These are phyloP conservation scores for Pelodytes ibericus DNA, from an alignment of 2,797 vertebrate genomes.

Conservation along the genomic window DNA sequence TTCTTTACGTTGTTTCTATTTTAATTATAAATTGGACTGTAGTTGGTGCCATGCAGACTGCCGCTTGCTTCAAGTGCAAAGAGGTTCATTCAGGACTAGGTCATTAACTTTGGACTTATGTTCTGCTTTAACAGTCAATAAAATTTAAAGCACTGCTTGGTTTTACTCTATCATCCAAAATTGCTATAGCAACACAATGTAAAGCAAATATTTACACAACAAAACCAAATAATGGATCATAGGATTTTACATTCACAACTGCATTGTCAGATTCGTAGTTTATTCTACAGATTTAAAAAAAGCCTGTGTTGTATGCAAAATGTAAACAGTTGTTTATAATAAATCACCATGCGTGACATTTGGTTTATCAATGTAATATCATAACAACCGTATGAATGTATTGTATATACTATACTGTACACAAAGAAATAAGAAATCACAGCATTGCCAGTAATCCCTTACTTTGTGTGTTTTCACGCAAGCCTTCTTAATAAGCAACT, in stretches of 20 bases:
- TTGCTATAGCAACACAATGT: constrained; percentile 56
- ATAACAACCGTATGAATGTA: constrained; percentile 58
- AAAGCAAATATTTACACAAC: constrained; percentile 60
- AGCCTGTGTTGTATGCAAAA: constrained; percentile 56
- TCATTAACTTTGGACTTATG: constrained; percentile 49
- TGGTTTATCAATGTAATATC: constrained; percentile 59
- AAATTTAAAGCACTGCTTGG: constrained; percentile 50
- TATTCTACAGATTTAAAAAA: constrained; percentile 63
- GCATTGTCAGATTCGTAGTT: constrained; percentile 54
- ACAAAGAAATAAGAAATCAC: constrained; percentile 16
- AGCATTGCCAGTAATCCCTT: constrained; percentile 59
- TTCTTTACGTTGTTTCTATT: constrained; percentile 41
- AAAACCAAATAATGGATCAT: constrained; percentile 46
- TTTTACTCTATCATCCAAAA: constrained; percentile 48
- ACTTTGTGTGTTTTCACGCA: not conserved
- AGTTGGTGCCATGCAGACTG: constrained; percentile 52
- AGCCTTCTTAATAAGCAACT: not conserved
- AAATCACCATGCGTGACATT: constrained; percentile 54
- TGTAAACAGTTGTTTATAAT: constrained; percentile 64
- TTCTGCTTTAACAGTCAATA: constrained; percentile 53
- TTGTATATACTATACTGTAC: constrained; percentile 40
- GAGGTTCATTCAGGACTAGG: constrained; percentile 46
- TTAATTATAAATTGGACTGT: constrained; percentile 46
- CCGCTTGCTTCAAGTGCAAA: constrained; percentile 48
- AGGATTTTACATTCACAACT: constrained; percentile 57